Base-by-base conservation (phyloP, 2,113 vertebrate genomes). In the Pterocles orientalis region DNA sequence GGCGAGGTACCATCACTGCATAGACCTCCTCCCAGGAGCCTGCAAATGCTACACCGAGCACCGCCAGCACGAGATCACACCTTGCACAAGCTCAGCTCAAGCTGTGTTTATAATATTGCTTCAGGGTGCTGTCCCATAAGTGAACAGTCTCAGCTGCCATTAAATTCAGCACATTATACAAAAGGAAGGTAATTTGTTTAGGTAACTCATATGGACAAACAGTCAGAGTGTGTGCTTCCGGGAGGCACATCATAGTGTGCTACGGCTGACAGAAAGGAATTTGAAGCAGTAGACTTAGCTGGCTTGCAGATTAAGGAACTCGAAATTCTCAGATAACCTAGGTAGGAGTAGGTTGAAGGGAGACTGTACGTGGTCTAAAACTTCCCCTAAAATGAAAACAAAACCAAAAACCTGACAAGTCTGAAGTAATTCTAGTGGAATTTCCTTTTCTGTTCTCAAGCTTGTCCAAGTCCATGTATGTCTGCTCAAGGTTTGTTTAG, bases 351-450 rank as follows among this genome's bases (percentile, higher is more conserved):
- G 31, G 43, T 8, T 45, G 51, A 73, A 62, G 50, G 56, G 53
- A 75, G 73, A 57, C 78, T 78, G 82, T 60, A 6, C 61, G 3
- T 57, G 70, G 65, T 93, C 69, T 88, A 53, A 93, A 56, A 66
- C 72, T 94, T 82, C 64, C 82, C 70, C 76, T 68, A 50, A 86
- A 93, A 66, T 62, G 76, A 95, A 96, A 96, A 92, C 78, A 92
- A 94, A 91, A 76, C 78, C 45, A n/a, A 84, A 91, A 82, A 18
- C 36, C 62, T 75, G 62, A 60, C 57, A 64, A 89, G 34, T 61
- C 83, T 95, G 86, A 92, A 92, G 84, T 92, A 91, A 95, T 89
- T 88, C 72, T 71, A 66, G n/a, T 91, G 82, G 95, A 88, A 96
- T 96, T 96, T 96, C 92, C 80, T 83, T 53, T 89, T 88, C 47